A percentile compares a stretch with the other conserved stretches of the same genome.
These are phyloP conservation scores for Silurus meridionalis DNA, from an alignment of 2,113 vertebrate genomes.

Conservation along the genomic window DNA sequence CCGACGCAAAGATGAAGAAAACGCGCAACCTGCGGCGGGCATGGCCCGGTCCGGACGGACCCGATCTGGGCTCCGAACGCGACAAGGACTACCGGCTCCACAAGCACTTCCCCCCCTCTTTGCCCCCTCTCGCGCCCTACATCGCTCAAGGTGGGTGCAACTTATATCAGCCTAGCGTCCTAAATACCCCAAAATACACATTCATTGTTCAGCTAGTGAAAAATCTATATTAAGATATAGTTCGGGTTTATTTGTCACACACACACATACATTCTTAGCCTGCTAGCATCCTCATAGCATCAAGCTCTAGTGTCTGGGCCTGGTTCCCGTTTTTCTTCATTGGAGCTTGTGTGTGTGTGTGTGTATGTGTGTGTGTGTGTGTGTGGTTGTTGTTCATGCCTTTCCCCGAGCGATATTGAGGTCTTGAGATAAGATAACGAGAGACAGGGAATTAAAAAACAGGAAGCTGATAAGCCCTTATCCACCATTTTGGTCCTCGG, in stretches of 20 bases:
- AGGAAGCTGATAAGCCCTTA: conserved; percentile 23
- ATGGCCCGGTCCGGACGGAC: conserved; percentile 94
- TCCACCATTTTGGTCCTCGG: conserved; percentile 54
- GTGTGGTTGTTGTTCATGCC: background rate
- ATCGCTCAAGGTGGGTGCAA: conserved; percentile 91
- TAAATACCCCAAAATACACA: no score
- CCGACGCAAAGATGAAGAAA: conserved; percentile 89
- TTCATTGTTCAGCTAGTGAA: no score
- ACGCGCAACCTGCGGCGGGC: conserved; percentile 93
- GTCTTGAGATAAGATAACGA: background rate
- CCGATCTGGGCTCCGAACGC: conserved; percentile 92
- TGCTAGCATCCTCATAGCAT: background rate
- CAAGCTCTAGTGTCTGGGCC: conserved; percentile 5
- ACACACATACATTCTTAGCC: conserved; percentile 2
- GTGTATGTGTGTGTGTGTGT: conserved; percentile 2
- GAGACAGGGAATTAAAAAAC: conserved; percentile 22
- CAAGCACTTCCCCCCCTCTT: conserved; percentile 92
- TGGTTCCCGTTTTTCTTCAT: background rate
- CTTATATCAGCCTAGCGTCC: background rate
- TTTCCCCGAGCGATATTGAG: background rate
- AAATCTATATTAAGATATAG: background rate
- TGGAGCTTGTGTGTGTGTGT: conserved; percentile 8
- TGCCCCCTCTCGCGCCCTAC: conserved; percentile 84
- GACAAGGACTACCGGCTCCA: conserved; percentile 98
- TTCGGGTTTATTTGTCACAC: background rate